A percentile compares a stretch with the other conserved stretches of the same genome.
phyloP scores from a whole-genome alignment of 2,113 vertebrate genomes.

The Gasterosteus nipponicus region DNA sequence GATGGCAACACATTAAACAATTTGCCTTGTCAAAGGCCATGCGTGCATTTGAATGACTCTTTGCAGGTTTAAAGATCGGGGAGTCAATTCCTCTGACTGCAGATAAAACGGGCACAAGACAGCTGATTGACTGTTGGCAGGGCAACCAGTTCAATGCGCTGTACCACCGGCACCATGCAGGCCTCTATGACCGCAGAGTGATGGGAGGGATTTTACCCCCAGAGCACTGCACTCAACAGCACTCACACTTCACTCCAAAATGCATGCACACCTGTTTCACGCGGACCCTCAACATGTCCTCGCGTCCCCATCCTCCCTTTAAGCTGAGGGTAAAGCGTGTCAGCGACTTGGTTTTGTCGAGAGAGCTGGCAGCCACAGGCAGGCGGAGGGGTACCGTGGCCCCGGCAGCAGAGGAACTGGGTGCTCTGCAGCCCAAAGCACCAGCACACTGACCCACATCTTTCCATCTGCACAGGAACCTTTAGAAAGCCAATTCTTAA shows the following conservation, averaged over 20 bases:
- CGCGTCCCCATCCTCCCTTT: neutral
- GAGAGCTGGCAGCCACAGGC: constrained; percentile 27
- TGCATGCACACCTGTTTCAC: constrained; percentile 10
- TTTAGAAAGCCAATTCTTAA: constrained; percentile 36
- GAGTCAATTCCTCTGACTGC: constrained; percentile 44
- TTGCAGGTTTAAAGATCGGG: constrained; percentile 53
- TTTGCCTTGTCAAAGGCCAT: constrained; percentile 11
- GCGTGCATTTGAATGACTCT: constrained; percentile 16
- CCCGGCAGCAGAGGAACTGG: constrained; percentile 64
- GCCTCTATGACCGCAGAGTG: constrained; percentile 30
- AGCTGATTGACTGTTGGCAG: constrained; percentile 56
- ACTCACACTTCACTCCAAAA: constrained; percentile 23
- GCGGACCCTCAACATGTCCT: neutral
- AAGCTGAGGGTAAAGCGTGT: constrained; percentile 15
- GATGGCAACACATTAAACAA: constrained; percentile 19
- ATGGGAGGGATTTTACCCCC: constrained; percentile 17
- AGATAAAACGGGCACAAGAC: constrained; percentile 33
- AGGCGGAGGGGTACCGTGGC: constrained; percentile 27
- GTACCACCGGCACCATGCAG: constrained; percentile 24
- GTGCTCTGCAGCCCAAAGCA: constrained; percentile 73
- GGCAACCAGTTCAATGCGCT: constrained; percentile 49
- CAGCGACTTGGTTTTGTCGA: constrained; percentile 31
- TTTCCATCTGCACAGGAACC: constrained; percentile 43
- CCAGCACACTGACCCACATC: constrained; percentile 78
- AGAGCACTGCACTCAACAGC: neutral